These are phyloP conservation scores for Amblyteles armatorius DNA, from an alignment of 2,888 invertebrate species.

Conservation along the genomic window DNA sequence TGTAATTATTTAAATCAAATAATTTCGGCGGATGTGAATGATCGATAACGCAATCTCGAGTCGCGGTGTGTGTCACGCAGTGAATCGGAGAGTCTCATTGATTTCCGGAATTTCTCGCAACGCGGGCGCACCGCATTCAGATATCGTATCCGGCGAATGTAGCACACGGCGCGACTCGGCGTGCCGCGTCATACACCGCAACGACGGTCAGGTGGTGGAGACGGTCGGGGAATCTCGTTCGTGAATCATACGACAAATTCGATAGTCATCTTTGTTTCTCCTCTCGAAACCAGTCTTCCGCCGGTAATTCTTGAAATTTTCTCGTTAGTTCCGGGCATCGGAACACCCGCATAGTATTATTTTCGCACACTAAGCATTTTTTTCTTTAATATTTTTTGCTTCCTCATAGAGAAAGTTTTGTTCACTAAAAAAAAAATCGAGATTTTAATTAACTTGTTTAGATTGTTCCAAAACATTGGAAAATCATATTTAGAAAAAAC, in stretches of 20 bases:
- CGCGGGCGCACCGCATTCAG: background rate
- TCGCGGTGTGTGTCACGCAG: slow-evolving; percentile 35
- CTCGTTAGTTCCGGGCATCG: background rate
- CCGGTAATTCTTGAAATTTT: slow-evolving; percentile 16
- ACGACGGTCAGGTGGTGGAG: slow-evolving; percentile 38
- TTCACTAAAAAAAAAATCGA: no score
- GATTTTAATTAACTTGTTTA: no score
- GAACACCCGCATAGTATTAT: background rate
- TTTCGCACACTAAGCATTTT: background rate
- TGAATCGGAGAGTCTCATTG: slow-evolving; percentile 50
- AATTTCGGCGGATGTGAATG: background rate
- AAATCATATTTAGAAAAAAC: no score
- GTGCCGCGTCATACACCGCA: slow-evolving; percentile 49
- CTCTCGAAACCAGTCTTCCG: background rate
- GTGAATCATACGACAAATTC: slow-evolving; percentile 57
- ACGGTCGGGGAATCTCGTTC: slow-evolving; percentile 22
- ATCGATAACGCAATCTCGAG: background rate
- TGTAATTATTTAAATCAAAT: background rate
- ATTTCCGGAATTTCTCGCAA: slow-evolving; percentile 54
- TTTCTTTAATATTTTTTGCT: background rate
- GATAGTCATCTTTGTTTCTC: slow-evolving; percentile 38
- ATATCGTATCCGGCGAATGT: slow-evolving; percentile 36
- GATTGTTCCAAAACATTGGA: no score
- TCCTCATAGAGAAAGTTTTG: no score
- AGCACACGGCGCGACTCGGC: slow-evolving; percentile 6